Conservation (phyloP, 1,140 invertebrate genomes). For the Drosophila bocki region DNA sequence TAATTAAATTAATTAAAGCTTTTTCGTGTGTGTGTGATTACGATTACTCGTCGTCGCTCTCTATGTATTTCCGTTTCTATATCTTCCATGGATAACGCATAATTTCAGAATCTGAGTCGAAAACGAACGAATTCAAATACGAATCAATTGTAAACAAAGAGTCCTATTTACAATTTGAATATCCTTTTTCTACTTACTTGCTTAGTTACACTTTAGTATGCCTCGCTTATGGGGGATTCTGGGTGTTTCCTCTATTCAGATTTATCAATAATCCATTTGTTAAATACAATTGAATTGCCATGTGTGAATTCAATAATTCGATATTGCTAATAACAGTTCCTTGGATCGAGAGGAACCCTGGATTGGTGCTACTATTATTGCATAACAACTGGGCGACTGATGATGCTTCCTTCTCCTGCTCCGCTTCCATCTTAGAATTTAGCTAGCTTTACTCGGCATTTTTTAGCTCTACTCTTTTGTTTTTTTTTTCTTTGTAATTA, state of each 20-base stretch:
- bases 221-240: conserved; percentile 37
- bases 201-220: conserved; percentile 60
- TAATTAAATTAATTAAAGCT: conserved; percentile 85
- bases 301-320: conserved; percentile 62
- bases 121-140: conserved; percentile 39
- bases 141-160: conserved; percentile 48
- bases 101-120: conserved; percentile 19
- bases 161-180: conserved; percentile 77
- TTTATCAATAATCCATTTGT: conserved; percentile 65
- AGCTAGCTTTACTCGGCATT: conserved; percentile 46
- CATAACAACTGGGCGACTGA: conserved; percentile 57
- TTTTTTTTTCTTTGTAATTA: conserved; percentile 31
- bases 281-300: conserved; percentile 79
- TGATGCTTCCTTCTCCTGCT: conserved; percentile 15
- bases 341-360: conserved; percentile 13
- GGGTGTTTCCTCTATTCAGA: conserved; percentile 48
- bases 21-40: conserved; percentile 52
- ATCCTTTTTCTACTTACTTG: conserved; percentile 64
- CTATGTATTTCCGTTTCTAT: conserved; percentile 25
- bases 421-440: conserved; percentile 28
- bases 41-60: conserved; percentile 28
- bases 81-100: conserved; percentile 33
- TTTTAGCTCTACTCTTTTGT: conserved; percentile 52
- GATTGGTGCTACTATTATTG: conserved; percentile 62
- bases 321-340: conserved; percentile 70